These are phyloP conservation scores for Saguinus imperator DNA, from an alignment of 2,113 vertebrate species.

Conservation along the genomic window DNA sequence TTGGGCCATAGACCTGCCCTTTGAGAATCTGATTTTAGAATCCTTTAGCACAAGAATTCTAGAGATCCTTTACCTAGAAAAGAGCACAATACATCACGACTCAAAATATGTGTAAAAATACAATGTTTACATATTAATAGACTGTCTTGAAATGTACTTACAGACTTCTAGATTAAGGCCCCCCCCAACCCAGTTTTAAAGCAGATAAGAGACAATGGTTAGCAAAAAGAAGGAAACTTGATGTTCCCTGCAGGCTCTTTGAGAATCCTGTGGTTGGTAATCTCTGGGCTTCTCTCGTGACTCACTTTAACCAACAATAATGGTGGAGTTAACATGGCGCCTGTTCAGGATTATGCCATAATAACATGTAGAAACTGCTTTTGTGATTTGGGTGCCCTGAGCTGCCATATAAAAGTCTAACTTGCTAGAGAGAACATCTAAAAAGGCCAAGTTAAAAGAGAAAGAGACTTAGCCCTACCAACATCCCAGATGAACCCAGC, in stretches of 20 bases:
- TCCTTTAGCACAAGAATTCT: not conserved
- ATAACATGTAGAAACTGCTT: not conserved
- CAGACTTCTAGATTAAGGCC: not conserved
- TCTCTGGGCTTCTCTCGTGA: not conserved
- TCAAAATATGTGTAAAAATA: not conserved
- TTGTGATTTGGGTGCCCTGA: not conserved
- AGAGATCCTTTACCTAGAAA: not conserved
- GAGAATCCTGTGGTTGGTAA: not conserved
- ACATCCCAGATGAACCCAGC: not conserved
- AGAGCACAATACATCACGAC: not conserved
- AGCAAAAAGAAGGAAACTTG: not conserved
- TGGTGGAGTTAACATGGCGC: not conserved
- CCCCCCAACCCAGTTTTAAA: not conserved
- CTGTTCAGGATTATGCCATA: not conserved
- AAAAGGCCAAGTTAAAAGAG: not conserved
- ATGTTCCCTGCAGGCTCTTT: not conserved
- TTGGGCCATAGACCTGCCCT: not conserved
- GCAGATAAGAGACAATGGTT: not conserved
- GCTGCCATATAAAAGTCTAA: not conserved
- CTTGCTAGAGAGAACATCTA: not conserved
- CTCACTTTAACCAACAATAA: not conserved
- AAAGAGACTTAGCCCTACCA: not conserved
- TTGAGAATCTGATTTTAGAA: not conserved
- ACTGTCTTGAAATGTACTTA: not conserved
- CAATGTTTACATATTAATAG: not conserved